phyloP scores from a whole-genome alignment of 1,140 invertebrate species.

The Phenacoccus solenopsis region DNA sequence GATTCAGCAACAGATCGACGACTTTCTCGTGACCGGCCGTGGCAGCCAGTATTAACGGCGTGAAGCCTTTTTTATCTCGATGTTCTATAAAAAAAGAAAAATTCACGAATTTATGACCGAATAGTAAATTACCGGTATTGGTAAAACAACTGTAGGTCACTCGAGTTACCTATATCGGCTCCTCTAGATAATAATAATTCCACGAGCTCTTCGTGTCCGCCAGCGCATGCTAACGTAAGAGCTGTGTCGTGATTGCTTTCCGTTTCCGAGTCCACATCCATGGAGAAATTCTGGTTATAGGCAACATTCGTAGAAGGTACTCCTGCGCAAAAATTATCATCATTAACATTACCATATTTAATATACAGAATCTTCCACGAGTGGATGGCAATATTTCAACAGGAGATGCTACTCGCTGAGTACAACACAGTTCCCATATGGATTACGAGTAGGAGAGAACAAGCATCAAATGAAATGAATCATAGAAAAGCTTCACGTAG shows the following conservation, averaged over 20 bases:
- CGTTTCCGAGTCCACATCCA: constrained; percentile 91
- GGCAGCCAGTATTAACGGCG: constrained; percentile 90
- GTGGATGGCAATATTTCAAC: no score
- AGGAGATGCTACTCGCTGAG: no score
- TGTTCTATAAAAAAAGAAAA: constrained; percentile 51
- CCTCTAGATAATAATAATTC: constrained; percentile 77
- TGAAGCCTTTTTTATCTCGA: constrained; percentile 97
- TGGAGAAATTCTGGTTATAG: constrained; percentile 34
- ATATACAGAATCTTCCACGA: no score
- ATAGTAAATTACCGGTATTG: not conserved
- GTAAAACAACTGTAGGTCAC: no score
- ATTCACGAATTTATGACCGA: constrained; percentile 13
- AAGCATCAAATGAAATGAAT: no score
- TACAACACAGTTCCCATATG: no score
- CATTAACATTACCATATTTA: no score
- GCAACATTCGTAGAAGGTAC: constrained; percentile 5
- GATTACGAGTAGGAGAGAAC: no score
- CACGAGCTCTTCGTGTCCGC: constrained; percentile 91
- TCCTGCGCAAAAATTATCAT: not conserved
- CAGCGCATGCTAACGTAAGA: constrained; percentile 89
- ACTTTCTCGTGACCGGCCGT: constrained; percentile 92
- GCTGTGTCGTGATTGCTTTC: constrained; percentile 98
- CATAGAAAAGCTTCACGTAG: no score
- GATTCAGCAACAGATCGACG: constrained; percentile 84
- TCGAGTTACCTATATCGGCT: constrained; percentile 59